Base-by-base conservation (phyloP, 1,140 invertebrate genomes). In the Eciton burchellii region DNA sequence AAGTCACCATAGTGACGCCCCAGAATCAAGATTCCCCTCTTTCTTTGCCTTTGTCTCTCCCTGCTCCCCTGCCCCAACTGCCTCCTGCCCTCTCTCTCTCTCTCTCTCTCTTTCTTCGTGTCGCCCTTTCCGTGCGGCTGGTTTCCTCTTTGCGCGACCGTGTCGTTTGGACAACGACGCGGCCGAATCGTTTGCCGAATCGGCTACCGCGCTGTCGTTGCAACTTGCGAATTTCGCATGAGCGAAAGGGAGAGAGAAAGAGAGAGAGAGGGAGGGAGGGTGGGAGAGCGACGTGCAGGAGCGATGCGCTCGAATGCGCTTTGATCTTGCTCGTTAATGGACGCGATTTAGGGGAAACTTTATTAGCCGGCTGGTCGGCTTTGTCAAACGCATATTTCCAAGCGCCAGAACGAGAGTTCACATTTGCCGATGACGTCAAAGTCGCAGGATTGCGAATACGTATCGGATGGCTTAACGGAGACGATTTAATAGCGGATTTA, bases 1-100 rank as follows among this genome's bases (percentile, higher is more conserved):
- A 79, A 87, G 83, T 87, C 85, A 68, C 83, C 85, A 87, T 87
- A 87, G 85, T 79, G 85, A 87, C 85, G 85, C 79, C 85, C 83
- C 14, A 74, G 65, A 84, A 81, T 72, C 73, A 43, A 49, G 72
- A 68, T 52, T 70, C 45, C 54, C 77, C 41, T 52, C 41, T 9
- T 8, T 11, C 49, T 16, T 41, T 14, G n/a, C 35, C 26, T 41
- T 19, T 66, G 19, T 66, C 24, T n/a, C 19, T 19, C 60, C 41
- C 19, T 45, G 19, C 11, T n/a, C n/a, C n/a, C n/a, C n/a, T n/a
- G n/a, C n/a, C n/a, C n/a, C n/a, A n/a, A n/a, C n/a, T n/a, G n/a
- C n/a, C n/a, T n/a, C n/a, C n/a, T n/a, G n/a, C 35, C 0, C n/a
- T 8, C 19, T 24, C 24, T 41, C 54, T 19, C 52, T 70, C 19